A percentile compares a stretch with the other conserved stretches of the same genome.
Evolutionary conservation across 2,888 invertebrate genomes (phyloP).

Genomic region (Spodoptera exigua): DNA sequence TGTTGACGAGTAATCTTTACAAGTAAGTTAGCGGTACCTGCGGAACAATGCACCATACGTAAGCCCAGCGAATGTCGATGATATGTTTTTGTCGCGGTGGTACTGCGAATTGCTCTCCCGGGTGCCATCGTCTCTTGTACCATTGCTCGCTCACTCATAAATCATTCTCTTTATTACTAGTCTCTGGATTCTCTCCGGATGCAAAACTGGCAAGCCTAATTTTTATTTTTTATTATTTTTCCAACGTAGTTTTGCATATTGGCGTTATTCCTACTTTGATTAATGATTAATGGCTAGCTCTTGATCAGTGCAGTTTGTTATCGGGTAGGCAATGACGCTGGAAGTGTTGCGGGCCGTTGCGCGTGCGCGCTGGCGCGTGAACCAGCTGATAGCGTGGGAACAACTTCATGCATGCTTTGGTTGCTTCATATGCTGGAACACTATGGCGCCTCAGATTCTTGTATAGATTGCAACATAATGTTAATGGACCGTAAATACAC

Average conservation of each 20-base stretch:
- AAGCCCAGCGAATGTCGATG: conserved; percentile 58
- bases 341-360: conserved; percentile 71
- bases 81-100: conserved; percentile 73
- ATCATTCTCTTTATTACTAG: conserved; percentile 71
- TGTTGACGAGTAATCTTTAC: conserved; percentile 33
- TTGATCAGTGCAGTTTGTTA: conserved; percentile 49
- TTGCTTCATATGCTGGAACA: conserved; percentile 41
- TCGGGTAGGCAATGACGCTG: conserved; percentile 64
- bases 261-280: conserved; percentile 8
- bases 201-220: conserved; percentile 31
- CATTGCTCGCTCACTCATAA: conserved; percentile 75
- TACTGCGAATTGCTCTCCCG: conserved; percentile 72
- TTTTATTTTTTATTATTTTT: conserved; percentile 24
- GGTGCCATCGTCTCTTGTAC: conserved; percentile 67
- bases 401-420: conserved; percentile 69
- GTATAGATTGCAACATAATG: conserved; percentile 23
- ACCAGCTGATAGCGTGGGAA: conserved; percentile 87
- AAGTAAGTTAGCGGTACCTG: conserved; percentile 52
- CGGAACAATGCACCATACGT: conserved; percentile 55
- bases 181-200: conserved; percentile 35
- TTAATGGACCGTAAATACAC: conserved; percentile 22
- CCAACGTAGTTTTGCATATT: conserved; percentile 10
- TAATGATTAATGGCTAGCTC: conserved; percentile 13
- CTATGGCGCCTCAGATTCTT: conserved; percentile 50
- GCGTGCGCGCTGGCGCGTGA: conserved; percentile 78